Conservation (phyloP, 2,797 vertebrate genomes). For the Mormyrus hasselquistii region DNA sequence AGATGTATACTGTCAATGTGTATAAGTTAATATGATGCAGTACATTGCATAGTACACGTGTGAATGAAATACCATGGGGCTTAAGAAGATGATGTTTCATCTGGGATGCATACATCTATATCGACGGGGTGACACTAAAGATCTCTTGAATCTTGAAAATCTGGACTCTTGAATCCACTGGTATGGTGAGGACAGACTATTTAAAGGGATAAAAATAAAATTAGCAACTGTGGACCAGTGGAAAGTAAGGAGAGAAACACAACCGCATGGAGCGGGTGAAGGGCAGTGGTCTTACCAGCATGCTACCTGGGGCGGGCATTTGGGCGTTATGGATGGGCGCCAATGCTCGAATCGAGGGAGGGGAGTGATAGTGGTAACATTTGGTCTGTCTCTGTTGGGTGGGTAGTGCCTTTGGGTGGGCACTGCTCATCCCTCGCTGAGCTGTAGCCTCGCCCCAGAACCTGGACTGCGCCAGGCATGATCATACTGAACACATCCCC, state of each 20-base stretch:
- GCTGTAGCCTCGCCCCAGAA: neutral
- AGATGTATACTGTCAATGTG: neutral
- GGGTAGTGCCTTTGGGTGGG: neutral
- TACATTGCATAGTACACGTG: neutral
- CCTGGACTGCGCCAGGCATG: neutral
- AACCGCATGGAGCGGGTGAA: neutral
- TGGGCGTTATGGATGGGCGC: neutral
- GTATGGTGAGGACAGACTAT: neutral
- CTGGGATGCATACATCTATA: neutral
- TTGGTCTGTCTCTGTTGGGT: neutral
- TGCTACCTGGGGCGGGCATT: neutral
- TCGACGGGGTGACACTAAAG: neutral
- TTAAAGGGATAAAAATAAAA: neutral
- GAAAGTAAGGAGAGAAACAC: neutral
- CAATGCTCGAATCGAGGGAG: neutral
- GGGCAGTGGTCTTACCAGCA: neutral
- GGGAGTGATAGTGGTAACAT: neutral
- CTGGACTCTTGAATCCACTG: neutral
- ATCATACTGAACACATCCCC: neutral
- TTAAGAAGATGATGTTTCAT: neutral
- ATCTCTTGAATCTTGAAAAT: neutral
- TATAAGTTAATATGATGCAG: neutral
- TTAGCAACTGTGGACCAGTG: neutral
- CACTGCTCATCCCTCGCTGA: neutral
- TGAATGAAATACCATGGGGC: neutral